phyloP scores from a whole-genome alignment of 2,113 vertebrate species.

The Zingel zingel region DNA sequence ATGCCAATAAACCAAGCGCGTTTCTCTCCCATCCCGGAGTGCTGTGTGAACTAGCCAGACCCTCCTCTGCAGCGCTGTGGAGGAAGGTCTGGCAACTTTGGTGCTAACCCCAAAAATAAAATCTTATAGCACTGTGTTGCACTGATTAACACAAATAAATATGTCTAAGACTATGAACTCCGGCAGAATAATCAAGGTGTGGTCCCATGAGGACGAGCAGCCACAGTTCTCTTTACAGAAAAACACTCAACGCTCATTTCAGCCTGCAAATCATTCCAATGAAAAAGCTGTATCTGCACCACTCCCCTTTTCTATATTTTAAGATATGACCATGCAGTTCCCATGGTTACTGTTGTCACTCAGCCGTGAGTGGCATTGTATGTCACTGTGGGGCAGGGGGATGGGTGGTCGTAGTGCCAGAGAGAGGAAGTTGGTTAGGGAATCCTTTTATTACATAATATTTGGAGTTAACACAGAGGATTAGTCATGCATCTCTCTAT shows the following conservation, averaged over 20 bases:
- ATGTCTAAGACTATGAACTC: neutral
- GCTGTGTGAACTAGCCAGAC: too few species aligned
- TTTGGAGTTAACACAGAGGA: constrained; percentile 43
- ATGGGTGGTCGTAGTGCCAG: neutral
- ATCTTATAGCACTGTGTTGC: neutral
- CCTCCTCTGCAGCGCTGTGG: too few species aligned
- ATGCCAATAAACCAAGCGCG: too few species aligned
- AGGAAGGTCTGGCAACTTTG: neutral
- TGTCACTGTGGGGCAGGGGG: constrained; percentile 10
- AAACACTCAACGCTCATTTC: neutral
- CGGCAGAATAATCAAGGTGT: neutral
- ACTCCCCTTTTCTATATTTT: constrained; percentile 15
- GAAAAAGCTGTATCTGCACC: neutral
- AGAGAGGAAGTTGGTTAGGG: constrained; percentile 8
- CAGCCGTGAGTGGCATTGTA: constrained; percentile 19
- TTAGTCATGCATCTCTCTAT: constrained; percentile 46
- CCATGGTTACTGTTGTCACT: constrained; percentile 50
- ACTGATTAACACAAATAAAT: neutral
- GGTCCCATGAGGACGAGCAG: neutral
- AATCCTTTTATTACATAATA: constrained; percentile 44
- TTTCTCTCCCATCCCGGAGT: too few species aligned
- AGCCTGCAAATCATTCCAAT: neutral
- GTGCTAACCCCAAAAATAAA: neutral
- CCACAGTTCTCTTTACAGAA: neutral
- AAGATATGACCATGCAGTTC: constrained; percentile 40